Conservation (phyloP, 2,797 vertebrate genomes). For the Artibeus lituratus region DNA sequence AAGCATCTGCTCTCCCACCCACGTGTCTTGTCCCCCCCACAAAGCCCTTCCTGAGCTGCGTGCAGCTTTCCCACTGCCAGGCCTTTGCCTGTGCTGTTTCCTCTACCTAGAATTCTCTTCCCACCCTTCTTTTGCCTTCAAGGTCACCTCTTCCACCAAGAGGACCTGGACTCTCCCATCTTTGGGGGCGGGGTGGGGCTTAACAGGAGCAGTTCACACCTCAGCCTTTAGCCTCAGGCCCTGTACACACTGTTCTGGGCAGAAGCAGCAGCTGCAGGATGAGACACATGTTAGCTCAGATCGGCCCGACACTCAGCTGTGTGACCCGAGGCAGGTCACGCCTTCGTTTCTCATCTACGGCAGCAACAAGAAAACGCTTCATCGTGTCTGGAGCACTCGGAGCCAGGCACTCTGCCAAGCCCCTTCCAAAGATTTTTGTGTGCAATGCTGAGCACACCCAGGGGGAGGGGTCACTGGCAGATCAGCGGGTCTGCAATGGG, state of each 20-base stretch:
- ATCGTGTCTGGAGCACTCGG: background rate
- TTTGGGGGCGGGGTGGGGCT: background rate
- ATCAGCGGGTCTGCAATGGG: background rate
- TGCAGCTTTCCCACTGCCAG: background rate
- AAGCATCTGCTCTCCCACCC: background rate
- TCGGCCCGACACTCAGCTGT: background rate
- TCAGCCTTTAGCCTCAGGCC: background rate
- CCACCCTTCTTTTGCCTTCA: background rate
- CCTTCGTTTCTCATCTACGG: background rate
- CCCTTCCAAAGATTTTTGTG: background rate
- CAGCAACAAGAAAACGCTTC: background rate
- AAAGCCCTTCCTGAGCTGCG: background rate
- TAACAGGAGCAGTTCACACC: accelerated
- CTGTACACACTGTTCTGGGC: background rate
- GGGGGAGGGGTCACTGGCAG: background rate
- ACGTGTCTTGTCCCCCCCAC: accelerated
- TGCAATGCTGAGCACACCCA: background rate
- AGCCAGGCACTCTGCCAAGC: background rate
- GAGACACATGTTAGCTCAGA: background rate
- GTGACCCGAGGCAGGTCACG: background rate
- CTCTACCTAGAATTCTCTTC: background rate
- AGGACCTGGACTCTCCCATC: background rate
- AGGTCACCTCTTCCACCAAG: background rate
- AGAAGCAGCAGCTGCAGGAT: background rate
- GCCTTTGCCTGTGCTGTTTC: background rate